Conservation (phyloP, 2,888 invertebrate genomes). For the Limnephilus rhombicus region DNA sequence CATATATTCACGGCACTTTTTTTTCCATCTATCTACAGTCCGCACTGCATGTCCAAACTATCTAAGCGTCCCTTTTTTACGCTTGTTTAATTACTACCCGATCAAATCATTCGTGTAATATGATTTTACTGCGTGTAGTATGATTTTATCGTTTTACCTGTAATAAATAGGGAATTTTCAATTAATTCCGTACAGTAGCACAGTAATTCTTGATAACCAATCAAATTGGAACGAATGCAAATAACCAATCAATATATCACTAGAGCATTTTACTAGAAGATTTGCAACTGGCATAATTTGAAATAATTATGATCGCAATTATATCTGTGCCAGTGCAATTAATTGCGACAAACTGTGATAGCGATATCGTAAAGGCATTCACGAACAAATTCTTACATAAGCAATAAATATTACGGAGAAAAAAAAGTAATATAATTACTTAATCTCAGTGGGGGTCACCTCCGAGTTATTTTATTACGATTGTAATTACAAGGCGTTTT, state of each 20-base stretch:
- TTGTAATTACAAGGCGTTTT: constrained; percentile 10
- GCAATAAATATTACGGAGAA: constrained; percentile 14
- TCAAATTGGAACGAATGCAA: neutral
- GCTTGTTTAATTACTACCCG: neutral
- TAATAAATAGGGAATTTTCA: neutral
- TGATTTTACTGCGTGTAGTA: neutral
- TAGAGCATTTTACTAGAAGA: neutral
- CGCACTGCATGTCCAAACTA: neutral
- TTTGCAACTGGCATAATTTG: neutral
- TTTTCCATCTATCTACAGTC: too few species aligned
- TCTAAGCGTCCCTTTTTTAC: too few species aligned
- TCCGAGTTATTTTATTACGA: constrained; percentile 9
- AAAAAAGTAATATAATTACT: constrained; percentile 37
- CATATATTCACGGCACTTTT: too few species aligned
- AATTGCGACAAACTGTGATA: constrained; percentile 15
- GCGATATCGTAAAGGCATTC: constrained; percentile 19
- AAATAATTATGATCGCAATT: constrained; percentile 25
- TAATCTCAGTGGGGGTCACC: constrained; percentile 48
- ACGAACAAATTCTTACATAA: constrained; percentile 37
- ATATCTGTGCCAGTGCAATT: neutral
- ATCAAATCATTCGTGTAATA: neutral
- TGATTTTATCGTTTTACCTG: neutral
- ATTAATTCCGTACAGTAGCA: neutral
- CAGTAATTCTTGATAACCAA: neutral
- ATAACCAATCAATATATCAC: neutral